These are phyloP conservation scores for Chloroclysta siterata DNA, from an alignment of 2,888 invertebrate species.

Conservation along the genomic window DNA sequence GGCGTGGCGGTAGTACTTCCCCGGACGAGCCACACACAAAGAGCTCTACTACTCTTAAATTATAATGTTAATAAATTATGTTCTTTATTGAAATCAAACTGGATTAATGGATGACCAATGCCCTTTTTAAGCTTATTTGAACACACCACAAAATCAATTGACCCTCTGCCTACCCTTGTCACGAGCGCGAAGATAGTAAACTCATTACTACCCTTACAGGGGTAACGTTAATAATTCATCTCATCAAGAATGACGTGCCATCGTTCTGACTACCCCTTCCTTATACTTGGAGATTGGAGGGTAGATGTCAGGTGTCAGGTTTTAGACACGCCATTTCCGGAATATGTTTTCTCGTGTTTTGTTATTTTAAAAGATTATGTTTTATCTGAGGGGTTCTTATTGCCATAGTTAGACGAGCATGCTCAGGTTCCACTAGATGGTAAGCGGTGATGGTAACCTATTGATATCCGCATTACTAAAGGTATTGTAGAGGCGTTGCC, in stretches of 20 bases:
- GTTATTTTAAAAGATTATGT: conserved; percentile 13
- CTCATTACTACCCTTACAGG: conserved; percentile 46
- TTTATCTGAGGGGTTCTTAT: not conserved
- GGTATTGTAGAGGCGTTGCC: no score
- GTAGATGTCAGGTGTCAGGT: conserved; percentile 30
- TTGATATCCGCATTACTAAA: no score
- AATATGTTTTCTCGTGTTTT: conserved; percentile 13
- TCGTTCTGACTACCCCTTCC: conserved; percentile 32
- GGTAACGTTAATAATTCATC: conserved; percentile 51
- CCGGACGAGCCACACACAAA: no score
- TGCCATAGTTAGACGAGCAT: not conserved
- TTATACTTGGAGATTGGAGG: conserved; percentile 37
- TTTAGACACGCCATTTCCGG: conserved; percentile 27
- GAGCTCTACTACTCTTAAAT: no score
- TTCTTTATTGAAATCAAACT: conserved; percentile 4
- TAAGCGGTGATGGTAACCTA: not conserved
- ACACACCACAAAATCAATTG: conserved; percentile 43
- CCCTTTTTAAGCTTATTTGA: conserved; percentile 26
- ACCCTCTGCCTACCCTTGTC: conserved; percentile 42
- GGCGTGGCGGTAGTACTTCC: no score
- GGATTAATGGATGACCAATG: conserved; percentile 9
- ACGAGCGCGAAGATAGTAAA: conserved; percentile 47
- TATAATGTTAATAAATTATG: no score
- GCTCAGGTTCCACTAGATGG: not conserved
- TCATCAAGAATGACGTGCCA: conserved; percentile 40